Conservation (phyloP, 2,113 vertebrate species). For the Coryphaenoides rupestris region DNA sequence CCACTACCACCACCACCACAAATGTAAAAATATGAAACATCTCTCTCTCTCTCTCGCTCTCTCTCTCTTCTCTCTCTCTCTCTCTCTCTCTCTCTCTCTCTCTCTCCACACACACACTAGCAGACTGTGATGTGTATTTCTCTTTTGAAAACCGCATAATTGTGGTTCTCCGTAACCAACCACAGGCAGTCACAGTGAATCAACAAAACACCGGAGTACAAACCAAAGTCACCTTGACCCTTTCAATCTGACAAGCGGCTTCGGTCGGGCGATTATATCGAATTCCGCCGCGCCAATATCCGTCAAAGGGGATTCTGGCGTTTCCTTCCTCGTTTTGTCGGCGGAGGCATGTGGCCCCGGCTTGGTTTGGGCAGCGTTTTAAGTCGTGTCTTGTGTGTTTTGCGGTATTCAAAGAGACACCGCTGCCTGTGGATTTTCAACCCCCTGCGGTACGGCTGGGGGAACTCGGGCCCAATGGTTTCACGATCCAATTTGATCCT, state of each 20-base stretch:
- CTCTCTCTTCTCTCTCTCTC: background rate
- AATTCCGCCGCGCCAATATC: slow-evolving; percentile 20
- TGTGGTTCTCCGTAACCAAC: slow-evolving; percentile 16
- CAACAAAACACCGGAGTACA: slow-evolving; percentile 11
- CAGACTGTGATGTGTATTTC: slow-evolving; percentile 10
- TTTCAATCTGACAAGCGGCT: slow-evolving; percentile 43
- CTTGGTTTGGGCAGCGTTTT: slow-evolving; percentile 19
- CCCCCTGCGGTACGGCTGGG: background rate
- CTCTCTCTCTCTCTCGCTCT: slow-evolving; percentile 4
- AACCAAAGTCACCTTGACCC: slow-evolving; percentile 43
- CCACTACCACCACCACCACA: too few species aligned
- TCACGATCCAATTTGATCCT: background rate
- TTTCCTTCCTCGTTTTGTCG: slow-evolving; percentile 5
- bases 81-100: background rate
- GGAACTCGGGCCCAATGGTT: background rate
- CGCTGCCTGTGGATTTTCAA: background rate
- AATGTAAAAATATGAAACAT: too few species aligned
- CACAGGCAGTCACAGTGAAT: slow-evolving; percentile 5
- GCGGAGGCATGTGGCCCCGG: slow-evolving; percentile 16
- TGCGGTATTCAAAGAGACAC: slow-evolving; percentile 4
- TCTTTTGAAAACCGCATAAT: slow-evolving; percentile 30
- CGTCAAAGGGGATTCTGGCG: slow-evolving; percentile 10
- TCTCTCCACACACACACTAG: slow-evolving; percentile 9
- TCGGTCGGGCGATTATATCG: slow-evolving; percentile 3
- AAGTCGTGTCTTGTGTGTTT: background rate